Conservation (phyloP, 2,113 vertebrate species). For the Archilochus colubris region DNA sequence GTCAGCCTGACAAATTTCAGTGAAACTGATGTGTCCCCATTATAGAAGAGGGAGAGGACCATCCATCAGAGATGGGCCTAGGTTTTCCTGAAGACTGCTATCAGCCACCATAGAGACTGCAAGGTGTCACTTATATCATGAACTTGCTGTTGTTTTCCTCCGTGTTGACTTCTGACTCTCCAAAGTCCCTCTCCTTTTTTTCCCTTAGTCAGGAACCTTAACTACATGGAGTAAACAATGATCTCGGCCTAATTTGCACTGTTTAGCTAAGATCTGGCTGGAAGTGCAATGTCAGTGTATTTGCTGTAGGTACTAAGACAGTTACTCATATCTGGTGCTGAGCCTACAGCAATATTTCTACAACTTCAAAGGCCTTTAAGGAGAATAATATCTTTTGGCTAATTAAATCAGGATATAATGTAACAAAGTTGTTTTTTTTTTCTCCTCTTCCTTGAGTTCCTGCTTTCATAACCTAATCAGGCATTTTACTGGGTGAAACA, state of each 20-base stretch:
- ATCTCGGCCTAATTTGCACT: neutral
- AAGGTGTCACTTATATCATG: neutral
- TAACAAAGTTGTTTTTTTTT: slow-evolving; percentile 20
- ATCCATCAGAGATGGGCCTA: neutral
- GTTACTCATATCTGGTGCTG: slow-evolving; percentile 27
- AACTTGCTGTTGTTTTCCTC: neutral
- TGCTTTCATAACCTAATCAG: slow-evolving; percentile 75
- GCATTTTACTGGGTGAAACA: slow-evolving; percentile 68
- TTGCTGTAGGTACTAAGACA: slow-evolving; percentile 37
- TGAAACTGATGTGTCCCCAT: neutral
- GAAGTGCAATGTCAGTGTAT: neutral
- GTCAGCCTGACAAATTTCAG: neutral
- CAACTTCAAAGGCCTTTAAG: slow-evolving; percentile 46
- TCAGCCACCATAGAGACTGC: neutral
- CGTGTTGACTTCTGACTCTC: neutral
- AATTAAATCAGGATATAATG: slow-evolving; percentile 66
- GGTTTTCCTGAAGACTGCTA: neutral
- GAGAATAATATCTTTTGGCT: slow-evolving; percentile 50
- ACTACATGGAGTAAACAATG: neutral
- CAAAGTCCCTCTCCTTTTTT: neutral
- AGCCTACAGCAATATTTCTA: slow-evolving; percentile 50
- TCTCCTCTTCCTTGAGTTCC: slow-evolving; percentile 54
- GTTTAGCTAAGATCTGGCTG: neutral
- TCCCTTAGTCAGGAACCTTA: neutral
- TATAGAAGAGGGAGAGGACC: neutral